Base-by-base conservation (phyloP, 2,113 vertebrate genomes). In the Sebastes fasciatus region DNA sequence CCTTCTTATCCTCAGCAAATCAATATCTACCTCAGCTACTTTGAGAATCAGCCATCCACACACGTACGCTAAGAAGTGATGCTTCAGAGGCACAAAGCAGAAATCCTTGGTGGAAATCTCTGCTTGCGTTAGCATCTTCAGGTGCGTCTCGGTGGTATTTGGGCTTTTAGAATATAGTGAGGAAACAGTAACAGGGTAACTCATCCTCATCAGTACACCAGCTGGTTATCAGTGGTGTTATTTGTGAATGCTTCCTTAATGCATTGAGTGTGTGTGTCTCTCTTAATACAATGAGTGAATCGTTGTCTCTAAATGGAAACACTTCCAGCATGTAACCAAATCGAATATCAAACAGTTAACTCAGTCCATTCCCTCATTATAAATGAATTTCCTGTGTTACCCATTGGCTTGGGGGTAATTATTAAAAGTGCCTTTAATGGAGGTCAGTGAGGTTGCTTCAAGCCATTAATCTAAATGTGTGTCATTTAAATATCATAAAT, bases 401-500 rank as follows among this genome's bases (percentile, higher is more conserved):
- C 45, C 17, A 58, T 79, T 67, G 77, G 81, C 54, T 87, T 72
- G 51, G 62, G 71, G 42, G 79, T 86, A 83, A 84, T 88, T 84
- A 90, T 90, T 85, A 91, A 79, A 69, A 54, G 21, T 86, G 73
- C 62, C 49, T 89, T 88, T 91, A 93, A 91, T 92, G 77, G 86
- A 86, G 85, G 89, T 93, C 86, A 90, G 43, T 16, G 61, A 75
- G 79, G 84, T 71, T 72, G 65, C 75, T 86, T 82, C 76, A 84
- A 87, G 74, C 80, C 89, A 92, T 92, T 89, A 90, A 89, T 93
- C 88, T 87, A 88, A 93, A 85, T 90, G 61, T 72, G 62, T 77
- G 78, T 86, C 86, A 83, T 93, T 93, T 92, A 88, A 88, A 91
- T 84, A 76, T 87, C 80, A 92, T 92, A 88, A 80, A 93, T 95